phyloP scores from a whole-genome alignment of 2,888 invertebrate species.

The Gasteruption jaculator region DNA sequence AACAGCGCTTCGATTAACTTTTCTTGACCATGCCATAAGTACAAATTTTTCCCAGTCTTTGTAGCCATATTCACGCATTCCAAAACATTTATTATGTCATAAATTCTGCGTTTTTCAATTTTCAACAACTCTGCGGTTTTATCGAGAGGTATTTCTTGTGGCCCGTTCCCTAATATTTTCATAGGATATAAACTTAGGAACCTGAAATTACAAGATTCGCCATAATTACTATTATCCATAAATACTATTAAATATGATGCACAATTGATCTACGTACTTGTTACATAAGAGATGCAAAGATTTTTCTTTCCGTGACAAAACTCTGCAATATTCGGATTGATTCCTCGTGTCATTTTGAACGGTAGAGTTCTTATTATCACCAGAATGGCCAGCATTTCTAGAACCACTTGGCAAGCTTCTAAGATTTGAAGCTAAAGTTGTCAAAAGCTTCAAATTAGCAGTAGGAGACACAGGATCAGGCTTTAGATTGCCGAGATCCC shows the following conservation, averaged over 20 bases:
- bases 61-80: constrained; percentile 69
- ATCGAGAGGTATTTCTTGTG: constrained; percentile 60
- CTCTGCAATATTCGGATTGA: constrained; percentile 24
- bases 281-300: constrained; percentile 61
- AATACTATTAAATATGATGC: constrained; percentile 3
- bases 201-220: constrained; percentile 46
- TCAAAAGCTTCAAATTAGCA: constrained; percentile 64
- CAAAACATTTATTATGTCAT: constrained; percentile 70
- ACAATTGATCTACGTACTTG: constrained; percentile 49
- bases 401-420: constrained; percentile 48
- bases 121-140: constrained; percentile 61
- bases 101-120: constrained; percentile 67
- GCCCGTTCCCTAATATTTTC: constrained; percentile 50
- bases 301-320: constrained; percentile 55
- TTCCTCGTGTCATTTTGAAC: constrained; percentile 3
- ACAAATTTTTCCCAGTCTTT: constrained; percentile 64
- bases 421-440: constrained; percentile 60
- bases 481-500: constrained; percentile 57
- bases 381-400: constrained; percentile 10
- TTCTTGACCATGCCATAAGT: constrained; percentile 65
- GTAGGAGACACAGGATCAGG: constrained; percentile 61
- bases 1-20: constrained; percentile 59
- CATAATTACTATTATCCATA: background rate
- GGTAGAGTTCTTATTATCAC: background rate
- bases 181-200: constrained; percentile 59